Conservation (phyloP, 2,888 invertebrate genomes). For the Villa cingulata region DNA sequence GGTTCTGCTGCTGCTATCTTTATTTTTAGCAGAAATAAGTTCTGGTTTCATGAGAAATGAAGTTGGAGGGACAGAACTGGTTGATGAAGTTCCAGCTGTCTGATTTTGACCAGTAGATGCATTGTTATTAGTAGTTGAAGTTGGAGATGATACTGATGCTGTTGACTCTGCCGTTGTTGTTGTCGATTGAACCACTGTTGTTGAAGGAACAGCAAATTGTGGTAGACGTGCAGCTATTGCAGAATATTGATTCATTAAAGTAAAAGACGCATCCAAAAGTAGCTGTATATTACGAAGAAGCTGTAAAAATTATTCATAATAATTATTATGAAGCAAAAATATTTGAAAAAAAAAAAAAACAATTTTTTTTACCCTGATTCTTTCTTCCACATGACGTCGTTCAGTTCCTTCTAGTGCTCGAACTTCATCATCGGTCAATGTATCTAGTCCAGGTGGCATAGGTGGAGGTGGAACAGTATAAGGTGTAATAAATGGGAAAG, state of each 20-base stretch:
- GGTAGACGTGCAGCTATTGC: conserved; percentile 48
- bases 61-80: conserved; percentile 6
- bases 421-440: conserved; percentile 71
- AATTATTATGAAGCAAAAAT: conserved; percentile 3
- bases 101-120: conserved; percentile 1
- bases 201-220: conserved; percentile 26
- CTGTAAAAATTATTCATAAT: conserved; percentile 36
- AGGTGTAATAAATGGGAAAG: conserved; percentile 45
- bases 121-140: conserved; percentile 1
- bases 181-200: background rate
- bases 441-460: conserved; percentile 59
- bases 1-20: background rate
- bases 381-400: conserved; percentile 75
- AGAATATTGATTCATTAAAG: conserved; percentile 90
- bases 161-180: background rate
- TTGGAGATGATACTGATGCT: conserved; percentile 6
- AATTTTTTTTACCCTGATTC: conserved; percentile 50
- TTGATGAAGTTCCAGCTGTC: conserved; percentile 6
- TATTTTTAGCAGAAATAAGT: background rate
- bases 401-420: conserved; percentile 78
- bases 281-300: conserved; percentile 72
- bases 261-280: conserved; percentile 82
- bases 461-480: conserved; percentile 51
- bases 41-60: background rate
- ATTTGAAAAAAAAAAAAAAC: background rate